Base-by-base conservation (phyloP, 2,888 invertebrate species). In the Corythucha ciliata region DNA sequence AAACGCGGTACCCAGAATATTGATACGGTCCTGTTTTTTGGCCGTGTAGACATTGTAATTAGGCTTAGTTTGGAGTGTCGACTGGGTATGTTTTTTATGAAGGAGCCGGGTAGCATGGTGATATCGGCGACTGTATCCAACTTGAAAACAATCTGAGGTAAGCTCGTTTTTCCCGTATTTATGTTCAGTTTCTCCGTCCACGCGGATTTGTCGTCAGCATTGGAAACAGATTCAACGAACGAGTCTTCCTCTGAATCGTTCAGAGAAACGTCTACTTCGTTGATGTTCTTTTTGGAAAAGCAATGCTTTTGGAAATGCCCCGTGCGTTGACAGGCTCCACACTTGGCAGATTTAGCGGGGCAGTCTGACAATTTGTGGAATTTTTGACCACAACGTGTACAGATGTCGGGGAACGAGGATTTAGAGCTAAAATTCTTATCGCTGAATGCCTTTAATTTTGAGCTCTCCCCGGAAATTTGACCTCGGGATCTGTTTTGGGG, bases 171-270 rank as follows among this genome's bases (percentile, higher is more conserved):
- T n/a, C n/a, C n/a, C n/a, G n/a, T n/a, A n/a, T n/a, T n/a, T n/a
- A n/a, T n/a, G n/a, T 45, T 45, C 42, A 42, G 42, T 29, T 42
- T 42, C 16, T 42, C 27, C 16, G 42, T 27, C 42, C 42, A 42
- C 16, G 25, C 27, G n/a, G n/a, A n/a, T n/a, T n/a, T n/a, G n/a
- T n/a, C n/a, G 6, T 42, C 24, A 26, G 26, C 42, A 42, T 29
- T n/a, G n/a, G n/a, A n/a, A n/a, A n/a, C n/a, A n/a, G n/a, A n/a
- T 29, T 8, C 8, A n/a, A n/a, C n/a, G n/a, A n/a, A n/a, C n/a
- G n/a, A n/a, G n/a, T n/a, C n/a, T n/a, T n/a, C n/a, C n/a, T n/a
- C n/a, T n/a, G n/a, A n/a, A n/a, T n/a, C n/a, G n/a, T n/a, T n/a
- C n/a, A n/a, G n/a, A n/a, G n/a, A n/a, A n/a, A n/a, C n/a, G n/a